Percentiles rank a stretch among this genome's conserved stretches.
Conservation (phyloP, 2,888 invertebrate genomes). For the Anodontia alba region DNA sequence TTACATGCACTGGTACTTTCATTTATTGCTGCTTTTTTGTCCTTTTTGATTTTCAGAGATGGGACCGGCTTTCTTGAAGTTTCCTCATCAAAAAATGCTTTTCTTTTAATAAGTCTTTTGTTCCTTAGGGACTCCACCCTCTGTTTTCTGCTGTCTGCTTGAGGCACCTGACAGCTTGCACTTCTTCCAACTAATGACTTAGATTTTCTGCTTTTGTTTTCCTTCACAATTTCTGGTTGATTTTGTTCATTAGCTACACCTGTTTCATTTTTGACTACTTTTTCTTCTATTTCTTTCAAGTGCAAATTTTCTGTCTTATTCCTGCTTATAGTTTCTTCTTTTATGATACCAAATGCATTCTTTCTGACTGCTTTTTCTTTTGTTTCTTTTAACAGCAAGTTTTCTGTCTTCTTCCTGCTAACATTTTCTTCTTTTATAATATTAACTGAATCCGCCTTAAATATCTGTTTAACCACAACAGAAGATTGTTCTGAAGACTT, state of each 20-base stretch:
- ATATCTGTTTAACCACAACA: too few species aligned
- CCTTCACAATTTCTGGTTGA: background rate
- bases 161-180: background rate
- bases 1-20: background rate
- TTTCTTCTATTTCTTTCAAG: background rate
- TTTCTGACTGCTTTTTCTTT: background rate
- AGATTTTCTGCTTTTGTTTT: background rate
- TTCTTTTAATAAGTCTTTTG: background rate
- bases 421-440: too few species aligned
- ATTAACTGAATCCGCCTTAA: too few species aligned
- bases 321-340: background rate
- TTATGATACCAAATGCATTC: background rate
- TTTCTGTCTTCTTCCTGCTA: too few species aligned
- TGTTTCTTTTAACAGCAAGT: too few species aligned
- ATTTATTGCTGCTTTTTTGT: background rate
- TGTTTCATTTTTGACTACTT: background rate
- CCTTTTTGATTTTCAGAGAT: background rate
- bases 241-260: conserved; percentile 7
- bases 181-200: background rate
- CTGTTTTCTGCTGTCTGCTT: background rate
- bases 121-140: background rate
- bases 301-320: background rate
- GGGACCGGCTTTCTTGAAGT: background rate
- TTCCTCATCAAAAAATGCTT: background rate
- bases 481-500: too few species aligned